Evolutionary conservation across 2,888 invertebrate species (phyloP), one percentile per base, ranked within the genome.

Genomic region (Amphipoea oculea): DNA sequence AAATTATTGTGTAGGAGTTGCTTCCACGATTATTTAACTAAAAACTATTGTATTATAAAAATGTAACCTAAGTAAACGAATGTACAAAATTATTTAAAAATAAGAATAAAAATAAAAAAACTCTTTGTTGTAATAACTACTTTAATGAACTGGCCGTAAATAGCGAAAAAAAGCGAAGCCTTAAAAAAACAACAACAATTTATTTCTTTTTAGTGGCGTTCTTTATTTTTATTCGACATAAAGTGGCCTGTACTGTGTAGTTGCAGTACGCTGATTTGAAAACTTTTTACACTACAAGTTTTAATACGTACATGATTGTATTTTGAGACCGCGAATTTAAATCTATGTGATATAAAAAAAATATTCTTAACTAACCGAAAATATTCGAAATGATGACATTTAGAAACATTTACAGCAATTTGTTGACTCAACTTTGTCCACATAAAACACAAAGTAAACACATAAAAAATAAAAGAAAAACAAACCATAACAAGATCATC

Each of bases 401-500:
- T 6, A 3, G n/a, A 54, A 48, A 45, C 29, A 45, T 7, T 14
- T 54, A 23, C 12, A 48, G 0, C 9, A 54, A 68, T 76, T 62
- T 51, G 3, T 11, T 23, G 1, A 4, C 23, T 14, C 20, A 54
- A 68, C 29, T 29, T 62, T 40, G 14, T 62, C 2, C 14, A 23
- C 0, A 62, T 20, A n/a, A 29, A 12, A 17, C 45, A 73, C 17
- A 57, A 74, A 71, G 42, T 14, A 77, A 57, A 66, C 36, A 63
- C 40, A 45, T 23, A n/a, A 42, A 66, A n/a, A 57, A 48, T 9
- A 17, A 79, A 79, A 62, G 29, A 60, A 71, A 82, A 79, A 79
- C 54, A 81, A 81, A 86, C 60, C 23, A n/a, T 73, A 76, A 82
- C 73, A 81, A 78, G 36, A 69, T 63, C 54, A 84, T 63, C 54